These are phyloP conservation scores for Triplophysa rosa DNA, from an alignment of 2,113 vertebrate genomes.

Conservation along the genomic window DNA sequence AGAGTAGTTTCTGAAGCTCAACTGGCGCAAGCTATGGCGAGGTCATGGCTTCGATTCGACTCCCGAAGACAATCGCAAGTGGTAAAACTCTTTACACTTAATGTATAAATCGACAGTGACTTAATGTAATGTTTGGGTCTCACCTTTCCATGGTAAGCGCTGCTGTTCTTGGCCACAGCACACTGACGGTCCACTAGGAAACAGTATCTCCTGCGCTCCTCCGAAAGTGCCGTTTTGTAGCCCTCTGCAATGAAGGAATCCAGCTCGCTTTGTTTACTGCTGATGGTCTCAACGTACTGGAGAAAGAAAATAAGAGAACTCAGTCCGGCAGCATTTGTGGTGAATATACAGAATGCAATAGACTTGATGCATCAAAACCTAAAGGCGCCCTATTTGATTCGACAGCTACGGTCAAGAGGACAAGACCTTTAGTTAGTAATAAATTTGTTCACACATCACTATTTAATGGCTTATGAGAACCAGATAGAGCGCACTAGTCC, in stretches of 20 bases:
- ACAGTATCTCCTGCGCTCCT: conserved; percentile 93
- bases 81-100: no score
- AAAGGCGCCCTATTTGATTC: background rate
- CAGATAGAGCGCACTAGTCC: no score
- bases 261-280: conserved; percentile 92
- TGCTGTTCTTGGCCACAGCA: conserved; percentile 89
- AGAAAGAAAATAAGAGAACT: background rate
- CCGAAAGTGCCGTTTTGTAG: conserved; percentile 91
- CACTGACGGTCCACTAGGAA: conserved; percentile 98
- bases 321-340: background rate
- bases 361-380: background rate
- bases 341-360: background rate
- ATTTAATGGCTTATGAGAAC: no score
- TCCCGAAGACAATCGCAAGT: no score
- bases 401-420: no score
- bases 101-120: no score
- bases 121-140: conserved; percentile 42
- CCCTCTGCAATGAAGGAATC: conserved; percentile 90
- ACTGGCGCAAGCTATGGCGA: no score
- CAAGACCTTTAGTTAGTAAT: no score
- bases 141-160: conserved; percentile 94
- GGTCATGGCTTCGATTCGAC: no score
- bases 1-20: background rate
- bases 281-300: conserved; percentile 94
- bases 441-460: no score